phyloP scores from a whole-genome alignment of 2,113 vertebrate species.

The Prunella himalayana region DNA sequence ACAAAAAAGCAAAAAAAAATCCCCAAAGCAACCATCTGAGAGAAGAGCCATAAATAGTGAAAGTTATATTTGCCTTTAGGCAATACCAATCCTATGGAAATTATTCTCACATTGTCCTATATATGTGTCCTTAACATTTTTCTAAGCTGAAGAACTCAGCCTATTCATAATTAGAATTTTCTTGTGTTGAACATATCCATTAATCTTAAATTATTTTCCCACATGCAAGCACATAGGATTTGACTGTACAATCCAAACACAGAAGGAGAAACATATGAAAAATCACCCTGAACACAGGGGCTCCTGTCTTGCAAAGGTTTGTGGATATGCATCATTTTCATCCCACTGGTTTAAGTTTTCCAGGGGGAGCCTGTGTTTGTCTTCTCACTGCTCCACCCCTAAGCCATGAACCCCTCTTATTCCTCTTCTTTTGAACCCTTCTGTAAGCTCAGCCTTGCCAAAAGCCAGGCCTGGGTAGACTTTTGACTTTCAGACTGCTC shows the following conservation, averaged over 20 bases:
- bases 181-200: not conserved
- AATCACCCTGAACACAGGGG: not conserved
- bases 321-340: not conserved
- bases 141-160: not conserved
- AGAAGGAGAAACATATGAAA: not conserved
- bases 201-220: constrained; percentile 15
- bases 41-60: not conserved
- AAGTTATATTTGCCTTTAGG: not conserved
- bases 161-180: not conserved
- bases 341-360: not conserved
- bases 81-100: not conserved
- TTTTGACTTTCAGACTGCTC: not conserved
- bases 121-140: not conserved
- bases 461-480: not conserved
- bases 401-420: accelerated
- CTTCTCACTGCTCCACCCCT: not conserved
- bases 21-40: not conserved
- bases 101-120: not conserved
- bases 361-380: not conserved
- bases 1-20: not conserved
- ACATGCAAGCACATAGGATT: not conserved
- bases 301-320: not conserved
- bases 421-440: not conserved
- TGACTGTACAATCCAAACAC: not conserved
- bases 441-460: not conserved